Evolutionary conservation across 2,888 invertebrate species (phyloP), one percentile per base, ranked within the genome.

Genomic region (Torymus texanus): DNA sequence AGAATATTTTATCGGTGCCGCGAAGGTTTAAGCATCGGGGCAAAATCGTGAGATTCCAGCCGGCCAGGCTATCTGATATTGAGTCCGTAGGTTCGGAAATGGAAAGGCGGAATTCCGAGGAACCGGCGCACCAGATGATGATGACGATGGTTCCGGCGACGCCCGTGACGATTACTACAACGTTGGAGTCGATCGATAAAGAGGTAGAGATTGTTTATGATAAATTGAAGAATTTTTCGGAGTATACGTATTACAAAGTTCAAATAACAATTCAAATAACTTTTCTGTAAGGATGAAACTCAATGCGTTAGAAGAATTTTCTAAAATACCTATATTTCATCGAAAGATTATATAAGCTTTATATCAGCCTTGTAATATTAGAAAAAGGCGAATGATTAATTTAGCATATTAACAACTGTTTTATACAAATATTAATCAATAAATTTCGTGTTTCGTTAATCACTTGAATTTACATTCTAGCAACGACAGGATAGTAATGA

Each of bases 71-170:
- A 10, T 90, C 90, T 10, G 90, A 90, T 80, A 90, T 90, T 51
- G 90, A 90, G 51, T 90, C 90, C 2, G 90, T 90, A 1, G 90
- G 90, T 14, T 90, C 90, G 2, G 90, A 90, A 71, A 88, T 90
- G 86, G 90, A 90, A 74, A 85, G 90, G 77, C 87, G 87, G 62
- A 90, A 88, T 79, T 89, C 90, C 0, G 90, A 90, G 10, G 89
- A 90, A 10, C 82, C 85, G 2, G 74, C 83, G 8, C 78, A 80
- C 41, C 41, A 41, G 41, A 41, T 41, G 41, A 41, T 41, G 66
- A 83, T 84, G 82, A 14, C 41, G 41, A 58, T 50, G 18, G 11
- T 16, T 70, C 0, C 24, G 75, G 41, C 61, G 16, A 8, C 75
- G 1, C 29, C 63, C 13, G 14, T 24, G 24, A 55, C 67, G n/a